Percentiles rank a stretch among this genome's conserved stretches.
Evolutionary conservation across 2,888 invertebrate species (phyloP).

Genomic region (Eupithecia exiguata): DNA sequence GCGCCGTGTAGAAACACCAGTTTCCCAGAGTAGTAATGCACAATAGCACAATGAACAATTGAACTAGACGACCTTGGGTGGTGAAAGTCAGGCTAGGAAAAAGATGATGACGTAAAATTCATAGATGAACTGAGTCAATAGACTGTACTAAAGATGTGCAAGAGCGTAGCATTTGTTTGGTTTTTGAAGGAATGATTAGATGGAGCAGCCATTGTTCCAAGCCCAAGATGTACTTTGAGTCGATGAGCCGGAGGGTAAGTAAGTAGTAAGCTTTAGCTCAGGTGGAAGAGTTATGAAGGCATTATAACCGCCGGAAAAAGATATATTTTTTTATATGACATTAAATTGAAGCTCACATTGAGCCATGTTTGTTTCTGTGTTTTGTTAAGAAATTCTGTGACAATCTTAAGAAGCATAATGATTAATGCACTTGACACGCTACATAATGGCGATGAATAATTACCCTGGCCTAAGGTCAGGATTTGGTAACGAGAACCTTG

Average conservation of each 20-base stretch:
- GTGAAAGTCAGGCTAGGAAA: constrained; percentile 49
- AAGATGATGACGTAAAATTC: constrained; percentile 30
- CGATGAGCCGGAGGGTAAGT: background rate
- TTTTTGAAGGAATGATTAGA: background rate
- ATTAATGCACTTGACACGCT: constrained; percentile 4
- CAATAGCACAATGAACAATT: constrained; percentile 54
- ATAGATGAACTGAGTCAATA: background rate
- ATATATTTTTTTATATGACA: background rate
- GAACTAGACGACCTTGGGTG: constrained; percentile 52
- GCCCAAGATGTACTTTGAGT: background rate
- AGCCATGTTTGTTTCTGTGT: background rate
- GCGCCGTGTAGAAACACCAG: constrained; percentile 13
- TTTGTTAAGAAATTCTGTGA: background rate
- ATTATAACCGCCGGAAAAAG: background rate
- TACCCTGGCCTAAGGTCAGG: constrained; percentile 9
- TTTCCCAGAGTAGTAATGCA: constrained; percentile 34
- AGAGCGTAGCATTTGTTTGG: background rate
- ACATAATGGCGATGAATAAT: constrained; percentile 4
- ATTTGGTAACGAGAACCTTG: constrained; percentile 9
- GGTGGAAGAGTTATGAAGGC: background rate
- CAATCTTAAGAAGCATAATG: background rate
- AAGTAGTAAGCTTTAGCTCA: background rate
- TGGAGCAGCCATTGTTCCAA: background rate
- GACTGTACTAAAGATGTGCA: background rate
- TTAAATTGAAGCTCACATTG: background rate